Percentiles rank a stretch among this genome's conserved stretches.
phyloP scores from a whole-genome alignment of 1,140 invertebrate species.

The Doryteuthis pealeii region DNA sequence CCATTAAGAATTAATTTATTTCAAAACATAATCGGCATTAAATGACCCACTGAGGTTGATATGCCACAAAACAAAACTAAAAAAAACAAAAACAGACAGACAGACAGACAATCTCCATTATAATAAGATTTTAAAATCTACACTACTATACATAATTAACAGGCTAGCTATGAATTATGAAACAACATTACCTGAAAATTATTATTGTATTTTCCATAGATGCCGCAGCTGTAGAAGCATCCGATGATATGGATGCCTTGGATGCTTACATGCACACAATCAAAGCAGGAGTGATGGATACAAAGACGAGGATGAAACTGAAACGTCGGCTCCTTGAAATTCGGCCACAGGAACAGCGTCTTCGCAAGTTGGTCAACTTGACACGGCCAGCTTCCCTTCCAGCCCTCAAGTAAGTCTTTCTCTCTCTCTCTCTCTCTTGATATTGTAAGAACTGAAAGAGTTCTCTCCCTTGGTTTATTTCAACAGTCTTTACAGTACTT shows the following conservation, averaged over 20 bases:
- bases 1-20: too few species aligned
- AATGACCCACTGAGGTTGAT: too few species aligned
- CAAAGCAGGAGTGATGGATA: constrained; percentile 57
- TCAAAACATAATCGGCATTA: too few species aligned
- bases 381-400: constrained; percentile 68
- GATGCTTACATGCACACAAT: constrained; percentile 61
- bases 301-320: constrained; percentile 54
- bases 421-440: not conserved
- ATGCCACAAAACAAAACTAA: too few species aligned
- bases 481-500: too few species aligned
- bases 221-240: constrained; percentile 41
- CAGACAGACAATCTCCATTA: too few species aligned
- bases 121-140: too few species aligned
- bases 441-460: not conserved
- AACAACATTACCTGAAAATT: too few species aligned
- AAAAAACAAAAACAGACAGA: too few species aligned
- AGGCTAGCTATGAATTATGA: too few species aligned
- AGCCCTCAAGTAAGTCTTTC: constrained; percentile 31
- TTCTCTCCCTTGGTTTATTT: not conserved
- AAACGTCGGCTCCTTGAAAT: constrained; percentile 70
- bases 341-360: constrained; percentile 70
- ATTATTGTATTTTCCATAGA: not conserved
- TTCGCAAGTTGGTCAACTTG: constrained; percentile 75
- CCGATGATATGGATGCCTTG: constrained; percentile 55
- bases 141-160: too few species aligned